Evolutionary conservation across 2,113 vertebrate genomes (phyloP).

Genomic region (Odocoileus hemionus): DNA sequence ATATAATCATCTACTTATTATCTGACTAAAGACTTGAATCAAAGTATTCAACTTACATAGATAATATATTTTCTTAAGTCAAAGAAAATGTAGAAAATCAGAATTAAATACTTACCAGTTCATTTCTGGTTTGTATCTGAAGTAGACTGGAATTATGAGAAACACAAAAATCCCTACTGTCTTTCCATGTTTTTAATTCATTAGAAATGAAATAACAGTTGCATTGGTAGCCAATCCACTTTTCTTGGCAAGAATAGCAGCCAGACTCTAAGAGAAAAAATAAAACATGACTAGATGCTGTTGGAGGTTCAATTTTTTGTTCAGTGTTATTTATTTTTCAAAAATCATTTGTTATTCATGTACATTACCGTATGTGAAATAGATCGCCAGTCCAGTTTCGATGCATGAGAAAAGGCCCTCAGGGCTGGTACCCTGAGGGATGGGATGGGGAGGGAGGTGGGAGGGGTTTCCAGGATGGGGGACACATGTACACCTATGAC

Average conservation of each 20-base stretch:
- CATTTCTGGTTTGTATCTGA: background rate
- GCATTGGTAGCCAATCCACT: constrained; percentile 41
- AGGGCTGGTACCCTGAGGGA: background rate
- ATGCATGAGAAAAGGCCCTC: background rate
- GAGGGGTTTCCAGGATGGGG: background rate
- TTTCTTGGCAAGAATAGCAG: constrained; percentile 43
- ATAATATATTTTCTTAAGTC: background rate
- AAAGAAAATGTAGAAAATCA: background rate
- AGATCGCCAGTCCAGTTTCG: rapidly evolving
- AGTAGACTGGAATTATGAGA: constrained; percentile 55
- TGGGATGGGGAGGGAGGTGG: background rate
- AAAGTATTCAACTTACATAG: background rate
- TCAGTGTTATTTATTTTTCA: background rate
- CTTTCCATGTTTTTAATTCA: background rate
- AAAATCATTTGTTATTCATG: background rate
- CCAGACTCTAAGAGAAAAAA: constrained; percentile 13
- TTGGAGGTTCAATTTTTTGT: background rate
- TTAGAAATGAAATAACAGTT: constrained; percentile 61
- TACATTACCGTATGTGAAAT: background rate
- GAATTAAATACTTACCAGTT: constrained; percentile 51
- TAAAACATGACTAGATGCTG: background rate
- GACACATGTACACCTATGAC: background rate
- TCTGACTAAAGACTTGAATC: background rate
- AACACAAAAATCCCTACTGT: constrained; percentile 44
- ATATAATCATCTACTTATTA: background rate